Base-by-base conservation (phyloP, 2,113 vertebrate species). In the Chloroceryle aenea region DNA sequence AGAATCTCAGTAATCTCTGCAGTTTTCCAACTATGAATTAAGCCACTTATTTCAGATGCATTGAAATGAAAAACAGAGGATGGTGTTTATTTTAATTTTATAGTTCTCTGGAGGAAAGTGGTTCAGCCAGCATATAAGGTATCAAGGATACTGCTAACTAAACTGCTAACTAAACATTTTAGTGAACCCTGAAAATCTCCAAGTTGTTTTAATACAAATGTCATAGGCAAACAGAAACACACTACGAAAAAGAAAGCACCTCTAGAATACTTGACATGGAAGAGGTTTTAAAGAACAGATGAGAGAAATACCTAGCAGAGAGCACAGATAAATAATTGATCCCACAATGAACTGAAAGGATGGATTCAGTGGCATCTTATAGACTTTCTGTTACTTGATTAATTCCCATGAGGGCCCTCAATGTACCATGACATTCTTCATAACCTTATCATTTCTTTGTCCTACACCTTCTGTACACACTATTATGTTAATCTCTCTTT, bases 291-390 rank as follows among this genome's bases (percentile, higher is more conserved):
- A 84, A 84, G 72, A 94, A 34, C 26, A 91, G 64, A 86, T 72
- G n/a, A 95, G 61, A 92, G 47, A 74, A 92, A 79, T 21, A 64
- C 7, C 12, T 82, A 68, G 29, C 34, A 96, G 38, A 76, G 27
- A 89, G 20, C 38, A 64, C 34, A 93, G 50, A 69, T 55, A 91
- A 84, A 72, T 91, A 85, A 94, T 52, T 85, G 93, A 94, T 94
- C 34, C 47, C 23, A 53, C 22, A 14, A 38, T 59, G 69, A 89
- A 87, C 48, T 38, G 47, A 13, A 18, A 89, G 95, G 73, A 94
- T 67, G 71, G 52, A 56, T 67, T 89, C 77, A 63, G 27, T 71
- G 48, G 22, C 12, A 50, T 85, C 11, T 87, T 82, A 63, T 26
- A 93, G 61, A 34, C 38, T 59, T 74, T 69, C 29, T 62, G 30